Conservation (phyloP, 2,113 vertebrate species). For the Zosterops pallidus region DNA sequence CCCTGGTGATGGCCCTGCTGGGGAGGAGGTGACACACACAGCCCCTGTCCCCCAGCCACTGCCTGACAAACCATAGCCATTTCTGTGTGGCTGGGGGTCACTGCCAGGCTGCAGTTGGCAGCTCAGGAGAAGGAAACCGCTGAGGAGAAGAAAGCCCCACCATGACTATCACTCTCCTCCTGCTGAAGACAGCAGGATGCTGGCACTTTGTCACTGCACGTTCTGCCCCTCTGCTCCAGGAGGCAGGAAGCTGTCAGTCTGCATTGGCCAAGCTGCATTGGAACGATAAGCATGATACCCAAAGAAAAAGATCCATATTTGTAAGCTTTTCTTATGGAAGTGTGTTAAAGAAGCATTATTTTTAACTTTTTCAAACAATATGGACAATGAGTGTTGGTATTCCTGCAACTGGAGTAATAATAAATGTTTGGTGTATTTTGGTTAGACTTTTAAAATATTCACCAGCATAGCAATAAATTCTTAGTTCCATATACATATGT, state of each 20-base stretch:
- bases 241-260: neutral
- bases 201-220: neutral
- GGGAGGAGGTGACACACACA: neutral
- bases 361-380: neutral
- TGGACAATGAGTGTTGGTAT: neutral
- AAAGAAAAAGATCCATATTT: neutral
- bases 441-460: neutral
- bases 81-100: neutral
- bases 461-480: neutral
- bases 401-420: neutral
- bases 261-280: neutral
- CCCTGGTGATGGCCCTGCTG: accelerated
- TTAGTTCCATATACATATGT: neutral
- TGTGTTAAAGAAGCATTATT: neutral
- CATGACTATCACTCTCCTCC: neutral
- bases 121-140: neutral
- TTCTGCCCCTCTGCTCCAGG: neutral
- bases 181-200: neutral
- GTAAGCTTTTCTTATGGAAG: neutral
- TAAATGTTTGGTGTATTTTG: neutral
- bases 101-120: neutral
- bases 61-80: neutral
- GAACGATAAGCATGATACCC: neutral
- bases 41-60: too few species aligned
- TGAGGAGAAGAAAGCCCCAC: neutral